Evolutionary conservation across 2,113 vertebrate species (phyloP).

Genomic region (Indri indri): DNA sequence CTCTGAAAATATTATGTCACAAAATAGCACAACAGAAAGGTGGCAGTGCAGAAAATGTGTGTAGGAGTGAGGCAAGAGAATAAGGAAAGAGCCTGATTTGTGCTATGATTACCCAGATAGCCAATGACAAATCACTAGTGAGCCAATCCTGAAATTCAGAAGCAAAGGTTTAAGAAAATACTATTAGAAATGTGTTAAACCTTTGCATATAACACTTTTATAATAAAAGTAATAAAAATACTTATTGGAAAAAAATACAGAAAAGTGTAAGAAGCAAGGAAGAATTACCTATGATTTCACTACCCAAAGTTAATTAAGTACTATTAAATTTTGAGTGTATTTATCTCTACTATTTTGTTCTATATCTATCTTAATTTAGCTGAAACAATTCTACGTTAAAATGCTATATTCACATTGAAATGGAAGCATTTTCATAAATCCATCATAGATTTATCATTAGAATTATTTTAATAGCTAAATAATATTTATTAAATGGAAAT

Average conservation of each 20-base stretch:
- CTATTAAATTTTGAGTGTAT: neutral
- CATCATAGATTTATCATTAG: neutral
- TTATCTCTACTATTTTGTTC: neutral
- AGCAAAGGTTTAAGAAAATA: neutral
- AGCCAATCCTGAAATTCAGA: neutral
- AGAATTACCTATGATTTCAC: neutral
- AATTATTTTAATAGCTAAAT: neutral
- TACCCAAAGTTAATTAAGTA: neutral
- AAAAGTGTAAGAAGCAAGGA: neutral
- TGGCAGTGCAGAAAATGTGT: neutral
- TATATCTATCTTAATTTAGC: neutral
- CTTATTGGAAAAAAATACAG: neutral
- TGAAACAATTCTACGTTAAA: neutral
- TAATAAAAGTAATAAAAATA: neutral
- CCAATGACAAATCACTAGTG: neutral
- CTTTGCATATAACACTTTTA: neutral
- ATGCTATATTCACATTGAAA: neutral
- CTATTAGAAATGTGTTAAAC: neutral
- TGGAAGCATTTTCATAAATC: neutral
- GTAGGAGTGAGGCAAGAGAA: neutral
- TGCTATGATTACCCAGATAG: neutral
- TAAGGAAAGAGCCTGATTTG: neutral
- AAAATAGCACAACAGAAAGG: neutral
- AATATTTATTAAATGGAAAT: neutral
- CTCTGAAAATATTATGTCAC: neutral